These are phyloP conservation scores for Metellina segmentata DNA, from an alignment of 2,888 invertebrate genomes.

Conservation along the genomic window DNA sequence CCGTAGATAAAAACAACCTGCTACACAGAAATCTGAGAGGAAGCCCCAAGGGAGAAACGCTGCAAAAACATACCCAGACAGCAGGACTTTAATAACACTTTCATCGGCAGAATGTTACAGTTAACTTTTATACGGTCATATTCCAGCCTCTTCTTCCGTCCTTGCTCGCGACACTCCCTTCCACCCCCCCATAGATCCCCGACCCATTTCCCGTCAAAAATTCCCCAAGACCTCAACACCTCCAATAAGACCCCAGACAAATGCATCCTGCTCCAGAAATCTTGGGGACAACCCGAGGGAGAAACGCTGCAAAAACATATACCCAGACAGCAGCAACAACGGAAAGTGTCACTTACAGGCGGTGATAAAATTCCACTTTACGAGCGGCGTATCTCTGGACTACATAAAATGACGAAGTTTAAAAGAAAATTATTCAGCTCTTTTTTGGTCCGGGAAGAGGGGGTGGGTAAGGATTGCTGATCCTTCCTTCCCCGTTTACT, in stretches of 20 bases:
- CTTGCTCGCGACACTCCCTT: too few relatives aligned
- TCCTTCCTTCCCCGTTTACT: background rate
- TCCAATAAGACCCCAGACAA: background rate
- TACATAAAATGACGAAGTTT: conserved; percentile 42
- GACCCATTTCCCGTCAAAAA: background rate
- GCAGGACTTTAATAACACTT: too few relatives aligned
- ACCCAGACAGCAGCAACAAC: conserved; percentile 17
- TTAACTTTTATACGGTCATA: too few relatives aligned
- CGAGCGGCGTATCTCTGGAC: background rate
- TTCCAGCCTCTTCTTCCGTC: background rate
- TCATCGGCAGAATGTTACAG: too few relatives aligned
- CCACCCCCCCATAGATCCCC: too few relatives aligned
- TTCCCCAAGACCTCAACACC: background rate
- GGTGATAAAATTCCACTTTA: conserved; percentile 58
- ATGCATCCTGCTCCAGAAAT: too few relatives aligned
- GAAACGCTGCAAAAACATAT: conserved; percentile 17
- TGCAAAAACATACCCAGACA: too few relatives aligned
- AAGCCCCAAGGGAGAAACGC: too few relatives aligned
- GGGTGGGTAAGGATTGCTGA: background rate
- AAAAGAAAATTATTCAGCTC: conserved; percentile 51
- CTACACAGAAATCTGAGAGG: too few relatives aligned
- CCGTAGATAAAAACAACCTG: too few relatives aligned
- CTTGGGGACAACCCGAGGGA: background rate
- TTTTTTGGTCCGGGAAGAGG: background rate
- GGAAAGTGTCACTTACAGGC: conserved; percentile 44